phyloP scores from a whole-genome alignment of 2,888 invertebrate genomes.

The Caenorhabditis macrosperma region DNA sequence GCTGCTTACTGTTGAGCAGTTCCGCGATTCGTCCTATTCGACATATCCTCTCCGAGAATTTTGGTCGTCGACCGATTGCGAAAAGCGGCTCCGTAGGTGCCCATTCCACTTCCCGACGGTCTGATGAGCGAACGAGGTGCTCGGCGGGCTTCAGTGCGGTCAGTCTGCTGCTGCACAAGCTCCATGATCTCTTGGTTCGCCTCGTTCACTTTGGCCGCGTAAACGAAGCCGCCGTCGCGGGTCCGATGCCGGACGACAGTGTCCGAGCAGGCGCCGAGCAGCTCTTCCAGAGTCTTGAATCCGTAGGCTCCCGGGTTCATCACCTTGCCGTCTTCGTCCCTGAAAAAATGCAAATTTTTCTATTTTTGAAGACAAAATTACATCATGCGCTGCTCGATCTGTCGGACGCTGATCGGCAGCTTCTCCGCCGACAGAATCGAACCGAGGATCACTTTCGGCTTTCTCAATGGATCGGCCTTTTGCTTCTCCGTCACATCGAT shows the following conservation, averaged over 20 bases:
- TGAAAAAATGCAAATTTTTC: neutral
- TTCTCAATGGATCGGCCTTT: conserved; percentile 42
- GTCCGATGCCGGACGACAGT: neutral
- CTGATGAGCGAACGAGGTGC: neutral
- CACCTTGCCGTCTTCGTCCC: conserved; percentile 21
- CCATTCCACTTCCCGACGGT: neutral
- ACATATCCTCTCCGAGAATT: neutral
- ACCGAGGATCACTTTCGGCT: conserved; percentile 28
- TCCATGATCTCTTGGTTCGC: conserved; percentile 45
- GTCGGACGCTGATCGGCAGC: conserved; percentile 24
- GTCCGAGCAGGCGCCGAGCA: conserved; percentile 37
- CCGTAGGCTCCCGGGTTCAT: conserved; percentile 23
- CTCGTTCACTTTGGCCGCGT: conserved; percentile 31
- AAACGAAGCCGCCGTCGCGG: conserved; percentile 16
- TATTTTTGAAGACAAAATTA: too few relatives aligned
- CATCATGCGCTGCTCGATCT: conserved; percentile 28
- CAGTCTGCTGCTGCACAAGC: conserved; percentile 35
- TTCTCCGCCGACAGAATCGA: conserved; percentile 35
- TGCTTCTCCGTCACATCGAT: conserved; percentile 32
- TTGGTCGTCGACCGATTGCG: neutral
- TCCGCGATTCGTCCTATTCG: neutral
- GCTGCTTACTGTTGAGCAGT: conserved; percentile 7
- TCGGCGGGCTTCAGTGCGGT: neutral
- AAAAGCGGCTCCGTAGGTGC: conserved; percentile 27
- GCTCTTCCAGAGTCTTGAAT: conserved; percentile 36